A percentile compares a stretch with the other conserved stretches of the same genome.
Conservation (phyloP, 2,113 vertebrate species). For the Pipa parva region DNA sequence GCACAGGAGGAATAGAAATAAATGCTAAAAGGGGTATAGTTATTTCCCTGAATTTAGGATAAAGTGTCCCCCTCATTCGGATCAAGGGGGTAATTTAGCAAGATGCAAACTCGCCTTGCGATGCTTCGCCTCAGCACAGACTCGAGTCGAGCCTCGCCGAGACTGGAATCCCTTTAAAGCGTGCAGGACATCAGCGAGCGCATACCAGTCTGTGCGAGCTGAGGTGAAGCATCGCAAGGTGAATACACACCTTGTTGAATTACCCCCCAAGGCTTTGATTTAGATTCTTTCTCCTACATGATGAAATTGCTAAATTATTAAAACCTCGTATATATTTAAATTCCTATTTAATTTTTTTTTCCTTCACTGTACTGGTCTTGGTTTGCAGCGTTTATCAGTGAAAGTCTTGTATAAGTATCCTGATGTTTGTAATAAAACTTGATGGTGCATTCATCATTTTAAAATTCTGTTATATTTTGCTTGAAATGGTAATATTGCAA, state of each 20-base stretch:
- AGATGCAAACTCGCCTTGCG: no score
- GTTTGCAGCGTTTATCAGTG: constrained; percentile 25
- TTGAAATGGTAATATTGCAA: no score
- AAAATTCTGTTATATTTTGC: neutral
- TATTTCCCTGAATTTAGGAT: neutral
- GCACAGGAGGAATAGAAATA: no score
- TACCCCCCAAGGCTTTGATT: neutral
- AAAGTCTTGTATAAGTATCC: constrained; percentile 45
- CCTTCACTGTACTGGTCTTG: constrained; percentile 23
- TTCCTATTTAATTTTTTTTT: neutral
- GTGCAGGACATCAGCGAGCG: no score
- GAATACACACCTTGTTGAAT: no score
- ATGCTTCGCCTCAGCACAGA: neutral
- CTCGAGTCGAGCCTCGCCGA: no score
- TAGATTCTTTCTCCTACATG: neutral
- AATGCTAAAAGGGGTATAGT: no score
- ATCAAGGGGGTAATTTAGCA: no score
- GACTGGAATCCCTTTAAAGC: no score
- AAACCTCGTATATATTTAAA: neutral
- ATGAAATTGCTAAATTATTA: neutral
- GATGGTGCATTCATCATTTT: constrained; percentile 43
- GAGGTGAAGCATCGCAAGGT: no score
- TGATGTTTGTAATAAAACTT: constrained; percentile 53
- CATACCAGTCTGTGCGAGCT: no score
- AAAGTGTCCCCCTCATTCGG: neutral